These are phyloP conservation scores for Gibbula magus DNA, from an alignment of 2,888 invertebrate species.

Conservation along the genomic window DNA sequence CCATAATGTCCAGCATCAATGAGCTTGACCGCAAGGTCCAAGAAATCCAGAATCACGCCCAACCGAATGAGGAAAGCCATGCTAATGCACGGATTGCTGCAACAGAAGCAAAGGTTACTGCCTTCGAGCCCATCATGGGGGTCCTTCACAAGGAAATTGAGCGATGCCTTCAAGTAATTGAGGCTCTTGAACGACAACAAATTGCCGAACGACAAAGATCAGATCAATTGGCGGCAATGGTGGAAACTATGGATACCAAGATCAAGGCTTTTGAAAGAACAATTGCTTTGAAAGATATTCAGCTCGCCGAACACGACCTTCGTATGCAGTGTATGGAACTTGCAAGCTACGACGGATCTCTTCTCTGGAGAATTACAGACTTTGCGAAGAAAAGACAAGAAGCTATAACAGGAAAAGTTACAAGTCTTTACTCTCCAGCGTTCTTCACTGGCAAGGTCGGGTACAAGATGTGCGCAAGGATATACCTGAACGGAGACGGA, in stretches of 20 bases:
- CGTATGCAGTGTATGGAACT: conserved; percentile 60
- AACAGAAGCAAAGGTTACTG: conserved; percentile 47
- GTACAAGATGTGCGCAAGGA: conserved; percentile 70
- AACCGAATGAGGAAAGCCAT: conserved; percentile 9
- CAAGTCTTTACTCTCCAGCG: conserved; percentile 68
- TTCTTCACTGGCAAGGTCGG: conserved; percentile 71
- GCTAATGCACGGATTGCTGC: neutral
- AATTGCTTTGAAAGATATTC: conserved; percentile 52
- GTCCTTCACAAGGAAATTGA: conserved; percentile 66
- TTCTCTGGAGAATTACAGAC: conserved; percentile 71
- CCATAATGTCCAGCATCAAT: conserved; percentile 18
- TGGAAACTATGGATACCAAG: conserved; percentile 43
- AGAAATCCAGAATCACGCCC: conserved; percentile 26
- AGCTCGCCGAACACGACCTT: conserved; percentile 59
- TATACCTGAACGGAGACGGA: conserved; percentile 73
- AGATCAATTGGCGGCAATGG: neutral
- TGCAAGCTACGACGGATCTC: conserved; percentile 68
- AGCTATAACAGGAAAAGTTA: conserved; percentile 62
- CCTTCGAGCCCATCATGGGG: conserved; percentile 58
- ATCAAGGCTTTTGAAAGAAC: conserved; percentile 47
- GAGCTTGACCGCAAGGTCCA: conserved; percentile 32
- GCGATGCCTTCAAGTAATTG: conserved; percentile 54
- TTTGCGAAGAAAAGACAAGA: conserved; percentile 63
- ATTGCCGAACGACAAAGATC: neutral
- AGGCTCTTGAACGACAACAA: conserved; percentile 45